Evolutionary conservation across 37 sponge, comb jelly and placozoan species (phyloP), one percentile per base, ranked within the genome.

Genomic region (Agelas oroides): DNA sequence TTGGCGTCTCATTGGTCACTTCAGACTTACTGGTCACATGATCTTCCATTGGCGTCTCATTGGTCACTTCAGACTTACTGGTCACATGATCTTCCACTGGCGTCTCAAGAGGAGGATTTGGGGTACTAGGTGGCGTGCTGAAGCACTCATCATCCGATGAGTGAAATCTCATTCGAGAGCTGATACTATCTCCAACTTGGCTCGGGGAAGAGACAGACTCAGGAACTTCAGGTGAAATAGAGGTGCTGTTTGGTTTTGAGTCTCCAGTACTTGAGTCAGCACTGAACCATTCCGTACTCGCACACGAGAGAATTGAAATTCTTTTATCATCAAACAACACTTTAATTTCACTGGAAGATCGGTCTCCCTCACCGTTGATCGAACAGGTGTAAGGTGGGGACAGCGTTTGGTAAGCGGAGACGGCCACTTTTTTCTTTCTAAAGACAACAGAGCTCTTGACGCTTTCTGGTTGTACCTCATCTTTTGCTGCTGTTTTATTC

Each of bases 81-180:
- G 5, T 41, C 21, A 46, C 74, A 73, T 73, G 8, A 30, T 14
- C n/a, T n/a, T n/a, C n/a, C n/a, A n/a, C n/a, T n/a, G n/a, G n/a
- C n/a, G n/a, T n/a, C n/a, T n/a, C 54, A 20, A 46, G 54, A 73
- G 71, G 71, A 13, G 55, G 33, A 32, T 72, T 24, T 0, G 73
- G 83, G n/a, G 75, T 84, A 52, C 75, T 74, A 23, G 84, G 84
- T 0, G 84, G 84, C 16, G 84, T 84, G 56, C 73, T 84, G 54
- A 84, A 84, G 36, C 46, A 59, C 65, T 84, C 84, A 14, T 84
- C 84, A 0, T 84, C 84, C 0, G 55, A 46, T 8, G 46, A 46
- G 46, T 3, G 46, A 46, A 46, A 46, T 46, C 46, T 46, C 46
- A 17, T 17, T 16, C 1, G 18, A 24, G 67, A 1, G 1, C 33